A percentile compares a stretch with the other conserved stretches of the same genome.
phyloP scores from a whole-genome alignment of 2,113 vertebrate species.

The Macrotus californicus region DNA sequence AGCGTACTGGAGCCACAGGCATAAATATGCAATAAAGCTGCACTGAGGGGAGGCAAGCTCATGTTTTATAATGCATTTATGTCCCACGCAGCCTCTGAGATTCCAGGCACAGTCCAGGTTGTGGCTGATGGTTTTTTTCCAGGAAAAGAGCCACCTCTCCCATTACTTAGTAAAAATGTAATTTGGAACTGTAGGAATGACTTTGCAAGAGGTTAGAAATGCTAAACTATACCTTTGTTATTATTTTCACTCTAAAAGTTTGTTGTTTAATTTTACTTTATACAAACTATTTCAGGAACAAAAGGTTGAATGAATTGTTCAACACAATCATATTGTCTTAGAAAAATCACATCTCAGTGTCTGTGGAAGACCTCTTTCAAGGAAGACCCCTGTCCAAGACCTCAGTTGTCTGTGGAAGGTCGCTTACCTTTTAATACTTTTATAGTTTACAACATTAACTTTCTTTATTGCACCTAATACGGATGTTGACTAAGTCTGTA shows the following conservation, averaged over 20 bases:
- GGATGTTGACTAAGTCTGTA: neutral
- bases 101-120: neutral
- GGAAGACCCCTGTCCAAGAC: too few relatives aligned
- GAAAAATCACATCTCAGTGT: neutral
- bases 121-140: neutral
- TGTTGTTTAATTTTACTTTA: neutral
- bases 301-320: neutral
- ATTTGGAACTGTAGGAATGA: neutral
- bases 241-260: neutral
- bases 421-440: neutral
- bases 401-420: neutral
- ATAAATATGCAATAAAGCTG: conserved; percentile 43
- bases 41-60: neutral
- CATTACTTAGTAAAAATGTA: neutral
- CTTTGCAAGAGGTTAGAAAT: neutral
- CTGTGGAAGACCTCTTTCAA: too few relatives aligned
- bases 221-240: neutral
- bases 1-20: neutral
- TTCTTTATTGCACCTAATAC: neutral
- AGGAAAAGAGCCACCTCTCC: neutral
- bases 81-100: neutral
- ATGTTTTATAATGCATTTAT: conserved; percentile 32
- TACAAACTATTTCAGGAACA: neutral
- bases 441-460: neutral
- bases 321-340: neutral